Conservation (phyloP, 35 echinoderm and acorn worm genomes). For the Lytechinus pictus region DNA sequence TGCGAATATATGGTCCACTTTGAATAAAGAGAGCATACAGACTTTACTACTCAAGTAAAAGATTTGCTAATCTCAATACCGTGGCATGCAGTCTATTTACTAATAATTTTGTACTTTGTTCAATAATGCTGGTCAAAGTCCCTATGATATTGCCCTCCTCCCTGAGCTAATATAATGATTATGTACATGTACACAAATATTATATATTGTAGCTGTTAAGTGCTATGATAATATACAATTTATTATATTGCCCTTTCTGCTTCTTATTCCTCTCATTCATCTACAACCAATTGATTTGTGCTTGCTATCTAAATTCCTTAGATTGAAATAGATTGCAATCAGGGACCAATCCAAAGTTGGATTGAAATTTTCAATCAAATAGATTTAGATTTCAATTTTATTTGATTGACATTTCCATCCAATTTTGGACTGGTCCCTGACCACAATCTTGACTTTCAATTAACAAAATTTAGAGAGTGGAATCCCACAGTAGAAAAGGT, state of each 20-base stretch:
- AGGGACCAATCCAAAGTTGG: too few relatives aligned
- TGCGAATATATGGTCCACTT: too few relatives aligned
- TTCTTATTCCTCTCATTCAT: background rate
- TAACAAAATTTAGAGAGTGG: too few relatives aligned
- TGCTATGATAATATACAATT: background rate
- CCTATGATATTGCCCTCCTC: background rate
- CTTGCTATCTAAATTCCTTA: background rate
- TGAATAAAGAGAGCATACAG: too few relatives aligned
- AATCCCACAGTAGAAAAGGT: too few relatives aligned
- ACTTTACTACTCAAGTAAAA: background rate
- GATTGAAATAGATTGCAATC: too few relatives aligned
- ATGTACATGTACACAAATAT: background rate
- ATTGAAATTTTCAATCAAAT: too few relatives aligned
- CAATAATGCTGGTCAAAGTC: background rate
- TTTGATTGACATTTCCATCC: too few relatives aligned
- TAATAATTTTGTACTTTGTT: background rate
- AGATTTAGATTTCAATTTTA: too few relatives aligned
- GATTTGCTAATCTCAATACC: background rate
- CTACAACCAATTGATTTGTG: background rate
- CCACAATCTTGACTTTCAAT: too few relatives aligned
- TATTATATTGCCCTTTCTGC: background rate
- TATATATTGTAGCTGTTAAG: background rate
- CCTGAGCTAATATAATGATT: background rate
- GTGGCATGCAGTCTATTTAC: background rate
- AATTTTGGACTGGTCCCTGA: too few relatives aligned